These are phyloP conservation scores for Donacobius atricapilla DNA, from an alignment of 2,113 vertebrate species.

Conservation along the genomic window DNA sequence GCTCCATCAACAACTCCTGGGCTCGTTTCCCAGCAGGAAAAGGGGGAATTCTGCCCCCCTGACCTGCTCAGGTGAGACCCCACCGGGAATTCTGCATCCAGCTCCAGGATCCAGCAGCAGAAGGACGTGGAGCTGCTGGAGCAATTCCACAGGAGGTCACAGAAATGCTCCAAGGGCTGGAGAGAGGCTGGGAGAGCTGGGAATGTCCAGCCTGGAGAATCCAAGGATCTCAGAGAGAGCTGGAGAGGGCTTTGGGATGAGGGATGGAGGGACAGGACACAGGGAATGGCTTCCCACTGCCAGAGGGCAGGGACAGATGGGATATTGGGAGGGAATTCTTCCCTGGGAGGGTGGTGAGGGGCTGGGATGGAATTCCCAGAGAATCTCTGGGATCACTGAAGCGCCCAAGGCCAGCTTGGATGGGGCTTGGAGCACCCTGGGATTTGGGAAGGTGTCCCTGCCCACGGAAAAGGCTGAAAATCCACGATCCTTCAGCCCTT, in stretches of 20 bases:
- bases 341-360: too few relatives aligned
- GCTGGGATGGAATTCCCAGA: background rate
- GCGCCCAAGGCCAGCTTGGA: too few relatives aligned
- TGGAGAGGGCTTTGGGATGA: too few relatives aligned
- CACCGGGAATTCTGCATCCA: background rate
- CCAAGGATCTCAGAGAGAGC: too few relatives aligned
- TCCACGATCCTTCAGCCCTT: rapidly evolving
- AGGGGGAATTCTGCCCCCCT: background rate
- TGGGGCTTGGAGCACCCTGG: rapidly evolving
- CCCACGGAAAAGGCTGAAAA: background rate
- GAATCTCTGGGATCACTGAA: background rate
- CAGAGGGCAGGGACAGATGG: too few relatives aligned
- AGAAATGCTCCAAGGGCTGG: background rate
- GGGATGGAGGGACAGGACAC: too few relatives aligned
- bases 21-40: background rate
- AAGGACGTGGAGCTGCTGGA: rapidly evolving
- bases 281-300: too few relatives aligned
- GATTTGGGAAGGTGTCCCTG: rapidly evolving
- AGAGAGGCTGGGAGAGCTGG: too few relatives aligned
- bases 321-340: too few relatives aligned
- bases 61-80: rapidly evolving
- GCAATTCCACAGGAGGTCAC: rapidly evolving
- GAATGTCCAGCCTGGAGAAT: too few relatives aligned
- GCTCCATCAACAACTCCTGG: background rate
- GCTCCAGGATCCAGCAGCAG: rapidly evolving